A percentile compares a stretch with the other conserved stretches of the same genome.
Evolutionary conservation across 1,140 invertebrate species (phyloP).

Genomic region (Galleria mellonella): DNA sequence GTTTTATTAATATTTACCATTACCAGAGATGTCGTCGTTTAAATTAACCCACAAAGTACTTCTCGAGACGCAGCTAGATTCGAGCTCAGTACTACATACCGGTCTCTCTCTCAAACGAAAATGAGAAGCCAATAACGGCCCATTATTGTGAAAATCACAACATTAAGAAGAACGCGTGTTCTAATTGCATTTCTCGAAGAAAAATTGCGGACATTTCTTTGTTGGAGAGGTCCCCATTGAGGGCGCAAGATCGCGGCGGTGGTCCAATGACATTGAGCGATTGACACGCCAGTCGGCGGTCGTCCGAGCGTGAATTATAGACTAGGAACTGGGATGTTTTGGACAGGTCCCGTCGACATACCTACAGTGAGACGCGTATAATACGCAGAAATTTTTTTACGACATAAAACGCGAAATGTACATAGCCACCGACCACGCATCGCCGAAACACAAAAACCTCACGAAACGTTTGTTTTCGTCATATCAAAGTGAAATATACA

Average conservation of each 20-base stretch:
- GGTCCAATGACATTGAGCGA: constrained; percentile 40
- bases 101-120: constrained; percentile 11
- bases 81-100: too few relatives aligned
- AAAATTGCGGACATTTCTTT: constrained; percentile 48
- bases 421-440: too few relatives aligned
- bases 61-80: not conserved
- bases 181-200: constrained; percentile 54
- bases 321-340: constrained; percentile 22
- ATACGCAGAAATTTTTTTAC: too few relatives aligned
- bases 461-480: too few relatives aligned
- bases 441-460: too few relatives aligned
- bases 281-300: constrained; percentile 22
- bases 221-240: not conserved
- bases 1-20: too few relatives aligned
- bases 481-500: too few relatives aligned
- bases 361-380: too few relatives aligned
- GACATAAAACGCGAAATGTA: too few relatives aligned
- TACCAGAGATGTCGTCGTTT: too few relatives aligned
- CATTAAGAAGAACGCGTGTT: constrained; percentile 37
- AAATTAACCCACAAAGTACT: too few relatives aligned
- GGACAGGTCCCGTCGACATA: constrained; percentile 21
- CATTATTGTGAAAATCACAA: constrained; percentile 23
- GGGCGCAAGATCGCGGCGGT: not conserved
- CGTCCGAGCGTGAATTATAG: constrained; percentile 31
- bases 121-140: constrained; percentile 33